Conservation (phyloP, 1,140 invertebrate genomes). For the Ditylenchus dipsaci region DNA sequence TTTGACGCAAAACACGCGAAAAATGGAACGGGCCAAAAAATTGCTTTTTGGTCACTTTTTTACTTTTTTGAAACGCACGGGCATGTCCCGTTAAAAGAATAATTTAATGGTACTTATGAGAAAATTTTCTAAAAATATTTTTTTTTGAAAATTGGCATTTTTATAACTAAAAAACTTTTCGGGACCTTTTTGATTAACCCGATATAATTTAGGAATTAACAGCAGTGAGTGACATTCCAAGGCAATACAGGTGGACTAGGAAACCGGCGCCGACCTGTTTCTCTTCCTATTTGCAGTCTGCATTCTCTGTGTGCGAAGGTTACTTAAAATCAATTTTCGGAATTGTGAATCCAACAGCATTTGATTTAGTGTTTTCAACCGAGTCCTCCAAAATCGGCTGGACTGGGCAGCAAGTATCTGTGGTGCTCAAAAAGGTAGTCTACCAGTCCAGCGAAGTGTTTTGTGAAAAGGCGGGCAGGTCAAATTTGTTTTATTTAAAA, state of each 20-base stretch:
- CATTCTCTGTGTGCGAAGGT: constrained; percentile 25
- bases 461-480: constrained; percentile 34
- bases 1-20: no score
- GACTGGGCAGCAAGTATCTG: constrained; percentile 11
- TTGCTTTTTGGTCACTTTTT: no score
- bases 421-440: constrained; percentile 13
- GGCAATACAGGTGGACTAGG: constrained; percentile 44
- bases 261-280: constrained; percentile 21
- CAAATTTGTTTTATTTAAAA: constrained; percentile 14
- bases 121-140: no score
- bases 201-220: background rate
- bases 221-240: background rate
- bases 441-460: constrained; percentile 13
- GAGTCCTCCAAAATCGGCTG: constrained; percentile 21
- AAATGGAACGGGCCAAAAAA: no score
- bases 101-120: no score
- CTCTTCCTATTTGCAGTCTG: constrained; percentile 30
- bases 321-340: constrained; percentile 6
- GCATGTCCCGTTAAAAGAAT: no score
- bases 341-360: no score
- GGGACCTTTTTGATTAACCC: no score
- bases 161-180: no score
- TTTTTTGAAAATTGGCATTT: no score
- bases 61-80: no score
- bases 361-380: background rate